Conservation (phyloP, 2,113 vertebrate species). For the Paracanthobrama guichenoti region DNA sequence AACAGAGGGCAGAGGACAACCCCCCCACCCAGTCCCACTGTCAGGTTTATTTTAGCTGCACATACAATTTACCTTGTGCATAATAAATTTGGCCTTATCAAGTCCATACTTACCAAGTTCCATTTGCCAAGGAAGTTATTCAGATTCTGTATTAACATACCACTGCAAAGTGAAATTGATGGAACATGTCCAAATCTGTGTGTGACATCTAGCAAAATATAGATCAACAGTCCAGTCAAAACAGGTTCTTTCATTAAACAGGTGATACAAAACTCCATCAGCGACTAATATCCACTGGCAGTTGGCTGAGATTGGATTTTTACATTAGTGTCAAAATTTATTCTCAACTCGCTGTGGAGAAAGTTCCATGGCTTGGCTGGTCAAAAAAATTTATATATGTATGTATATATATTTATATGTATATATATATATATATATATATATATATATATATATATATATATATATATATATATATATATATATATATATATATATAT, state of each 20-base stretch:
- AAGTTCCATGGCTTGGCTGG: conserved; percentile 43
- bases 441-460: no score
- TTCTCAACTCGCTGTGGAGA: conserved; percentile 65
- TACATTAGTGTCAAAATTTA: conserved; percentile 76
- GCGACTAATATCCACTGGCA: conserved; percentile 67
- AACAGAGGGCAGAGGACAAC: not conserved
- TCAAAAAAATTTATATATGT: not conserved
- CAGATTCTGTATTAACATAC: conserved; percentile 65
- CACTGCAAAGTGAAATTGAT: conserved; percentile 72
- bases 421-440: no score
- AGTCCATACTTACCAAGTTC: not conserved
- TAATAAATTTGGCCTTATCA: conserved; percentile 32
- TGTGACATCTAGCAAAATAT: conserved; percentile 74
- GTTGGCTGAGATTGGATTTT: conserved; percentile 76
- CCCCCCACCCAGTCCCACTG: not conserved
- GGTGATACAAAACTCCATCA: conserved; percentile 73
- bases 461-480: no score
- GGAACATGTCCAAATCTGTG: conserved; percentile 73
- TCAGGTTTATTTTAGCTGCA: not conserved
- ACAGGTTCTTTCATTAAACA: conserved; percentile 71
- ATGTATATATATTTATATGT: no score
- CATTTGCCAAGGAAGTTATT: conserved; percentile 61
- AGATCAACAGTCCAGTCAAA: conserved; percentile 69
- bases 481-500: no score
- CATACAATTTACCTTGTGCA: conserved; percentile 25